Conservation (phyloP, 2,888 invertebrate genomes). For the Drosophila leonis region DNA sequence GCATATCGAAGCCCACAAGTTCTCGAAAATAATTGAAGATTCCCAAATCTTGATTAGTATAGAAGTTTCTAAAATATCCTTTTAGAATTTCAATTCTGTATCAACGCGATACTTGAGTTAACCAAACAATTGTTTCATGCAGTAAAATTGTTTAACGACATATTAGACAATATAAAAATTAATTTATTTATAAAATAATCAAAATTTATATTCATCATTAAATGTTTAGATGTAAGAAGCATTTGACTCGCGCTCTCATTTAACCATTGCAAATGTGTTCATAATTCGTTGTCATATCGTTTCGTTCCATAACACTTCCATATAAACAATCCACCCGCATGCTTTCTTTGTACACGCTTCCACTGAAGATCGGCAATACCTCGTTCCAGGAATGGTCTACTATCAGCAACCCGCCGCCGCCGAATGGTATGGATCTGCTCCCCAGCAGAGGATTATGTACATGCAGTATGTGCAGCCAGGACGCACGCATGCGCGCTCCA, state of each 20-base stretch:
- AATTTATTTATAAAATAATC: neutral
- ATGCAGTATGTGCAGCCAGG: conserved; percentile 84
- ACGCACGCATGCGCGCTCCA: conserved; percentile 80
- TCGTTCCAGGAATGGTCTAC: conserved; percentile 81
- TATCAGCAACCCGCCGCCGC: conserved; percentile 83
- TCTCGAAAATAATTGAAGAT: neutral
- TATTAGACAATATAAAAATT: too few species aligned
- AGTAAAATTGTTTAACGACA: too few species aligned
- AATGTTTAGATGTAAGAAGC: neutral
- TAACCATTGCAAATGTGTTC: neutral
- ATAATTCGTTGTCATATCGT: neutral
- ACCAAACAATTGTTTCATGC: too few species aligned
- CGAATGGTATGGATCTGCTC: conserved; percentile 72
- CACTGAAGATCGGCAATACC: conserved; percentile 69
- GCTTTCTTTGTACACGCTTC: neutral
- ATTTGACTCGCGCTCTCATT: neutral
- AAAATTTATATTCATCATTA: neutral
- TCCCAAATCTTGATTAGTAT: neutral
- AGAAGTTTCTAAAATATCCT: neutral
- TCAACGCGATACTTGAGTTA: neutral
- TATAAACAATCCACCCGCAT: conserved; percentile 5
- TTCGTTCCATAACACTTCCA: conserved; percentile 16
- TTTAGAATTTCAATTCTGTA: neutral
- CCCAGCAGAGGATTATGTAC: conserved; percentile 82
- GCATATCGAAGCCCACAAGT: neutral